Conservation (phyloP, 2,113 vertebrate species). For the Uria lomvia region DNA sequence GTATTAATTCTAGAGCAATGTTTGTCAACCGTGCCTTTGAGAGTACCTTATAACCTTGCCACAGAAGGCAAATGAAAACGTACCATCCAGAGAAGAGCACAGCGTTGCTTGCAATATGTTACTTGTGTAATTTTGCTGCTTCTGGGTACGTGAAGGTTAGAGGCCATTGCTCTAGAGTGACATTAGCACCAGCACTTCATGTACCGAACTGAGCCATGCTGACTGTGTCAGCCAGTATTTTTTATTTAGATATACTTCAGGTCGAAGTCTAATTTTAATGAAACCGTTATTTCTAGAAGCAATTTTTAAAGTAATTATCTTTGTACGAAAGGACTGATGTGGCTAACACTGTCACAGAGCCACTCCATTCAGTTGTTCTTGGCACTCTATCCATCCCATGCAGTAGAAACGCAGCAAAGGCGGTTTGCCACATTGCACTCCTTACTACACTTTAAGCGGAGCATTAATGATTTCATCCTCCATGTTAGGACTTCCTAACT, state of each 20-base stretch:
- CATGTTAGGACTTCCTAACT: background rate
- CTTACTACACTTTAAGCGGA: background rate
- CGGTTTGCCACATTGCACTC: background rate
- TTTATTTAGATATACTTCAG: constrained; percentile 33
- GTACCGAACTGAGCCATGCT: constrained; percentile 38
- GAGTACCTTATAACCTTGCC: background rate
- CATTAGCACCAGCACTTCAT: background rate
- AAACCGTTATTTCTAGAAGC: background rate
- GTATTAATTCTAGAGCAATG: constrained; percentile 32
- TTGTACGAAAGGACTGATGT: background rate
- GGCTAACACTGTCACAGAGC: background rate
- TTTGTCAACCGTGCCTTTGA: background rate
- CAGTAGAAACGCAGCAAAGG: background rate
- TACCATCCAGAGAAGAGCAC: background rate
- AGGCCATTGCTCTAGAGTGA: constrained; percentile 11
- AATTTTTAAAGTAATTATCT: background rate
- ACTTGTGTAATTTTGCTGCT: background rate
- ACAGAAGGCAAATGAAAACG: background rate
- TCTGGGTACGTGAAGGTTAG: background rate
- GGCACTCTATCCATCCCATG: background rate
- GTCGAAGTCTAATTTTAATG: constrained; percentile 18
- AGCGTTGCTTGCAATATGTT: background rate
- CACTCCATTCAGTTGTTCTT: background rate
- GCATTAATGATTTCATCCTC: constrained; percentile 15
- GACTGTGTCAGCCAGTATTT: constrained; percentile 38